Conservation (phyloP, 1,140 invertebrate genomes). For the Drosophila baimaii region DNA sequence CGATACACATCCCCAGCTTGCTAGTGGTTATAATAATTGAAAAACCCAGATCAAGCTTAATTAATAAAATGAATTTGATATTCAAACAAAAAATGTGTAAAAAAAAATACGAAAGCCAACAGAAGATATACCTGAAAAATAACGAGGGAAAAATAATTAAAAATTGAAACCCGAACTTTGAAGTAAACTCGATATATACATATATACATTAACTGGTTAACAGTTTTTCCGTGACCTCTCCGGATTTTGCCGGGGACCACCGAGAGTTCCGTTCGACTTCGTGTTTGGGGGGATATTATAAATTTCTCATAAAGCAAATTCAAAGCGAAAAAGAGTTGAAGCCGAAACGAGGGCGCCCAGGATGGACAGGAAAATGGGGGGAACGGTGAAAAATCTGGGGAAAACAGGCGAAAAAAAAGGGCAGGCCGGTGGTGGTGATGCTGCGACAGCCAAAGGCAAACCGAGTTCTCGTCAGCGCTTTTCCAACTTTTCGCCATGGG, state of each 20-base stretch:
- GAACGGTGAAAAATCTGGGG: slow-evolving; percentile 8
- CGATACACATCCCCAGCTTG: no score
- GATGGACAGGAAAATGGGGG: not conserved
- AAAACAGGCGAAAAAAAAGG: slow-evolving; percentile 17
- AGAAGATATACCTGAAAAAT: not conserved
- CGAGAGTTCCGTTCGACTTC: slow-evolving; percentile 29
- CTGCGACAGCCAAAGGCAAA: slow-evolving; percentile 43
- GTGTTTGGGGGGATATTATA: slow-evolving; percentile 30
- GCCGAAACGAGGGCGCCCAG: slow-evolving; percentile 33
- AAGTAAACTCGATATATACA: slow-evolving; percentile 2
- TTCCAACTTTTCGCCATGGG: slow-evolving; percentile 52
- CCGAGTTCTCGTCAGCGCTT: slow-evolving; percentile 59
- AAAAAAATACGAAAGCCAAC: not conserved
- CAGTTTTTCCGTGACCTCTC: slow-evolving; percentile 19
- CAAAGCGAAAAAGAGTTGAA: slow-evolving; percentile 46
- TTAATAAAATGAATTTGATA: not conserved
- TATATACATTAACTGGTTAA: slow-evolving; percentile 13
- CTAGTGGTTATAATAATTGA: no score
- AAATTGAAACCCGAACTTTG: not conserved
- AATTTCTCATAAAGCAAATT: slow-evolving; percentile 44
- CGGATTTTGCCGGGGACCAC: not conserved
- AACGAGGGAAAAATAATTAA: not conserved
- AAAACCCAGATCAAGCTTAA: not conserved
- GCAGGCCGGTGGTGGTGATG: slow-evolving; percentile 1
- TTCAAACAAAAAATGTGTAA: not conserved